A percentile compares a stretch with the other conserved stretches of the same genome.
Evolutionary conservation across 2,797 vertebrate genomes (phyloP).

Genomic region (Euphonia xanthogaster): DNA sequence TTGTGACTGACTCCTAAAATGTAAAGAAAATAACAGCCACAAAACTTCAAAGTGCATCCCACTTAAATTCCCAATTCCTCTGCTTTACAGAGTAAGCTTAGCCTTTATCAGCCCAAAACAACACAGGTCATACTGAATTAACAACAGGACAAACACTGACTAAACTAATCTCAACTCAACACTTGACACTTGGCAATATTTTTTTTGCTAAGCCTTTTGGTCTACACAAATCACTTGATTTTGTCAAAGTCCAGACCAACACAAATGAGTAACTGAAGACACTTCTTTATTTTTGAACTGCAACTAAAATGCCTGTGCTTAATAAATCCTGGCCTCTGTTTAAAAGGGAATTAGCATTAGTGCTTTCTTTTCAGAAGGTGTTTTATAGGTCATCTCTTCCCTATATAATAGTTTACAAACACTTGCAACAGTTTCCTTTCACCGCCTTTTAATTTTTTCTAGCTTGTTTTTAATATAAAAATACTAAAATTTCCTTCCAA

Average conservation of each 20-base stretch:
- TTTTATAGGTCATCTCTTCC: not conserved
- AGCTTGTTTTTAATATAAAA: not conserved
- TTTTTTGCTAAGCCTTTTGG: not conserved
- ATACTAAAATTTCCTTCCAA: not conserved
- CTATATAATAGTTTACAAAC: not conserved
- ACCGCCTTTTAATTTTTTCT: not conserved
- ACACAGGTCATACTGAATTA: not conserved
- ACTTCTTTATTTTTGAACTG: not conserved
- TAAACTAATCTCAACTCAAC: not conserved
- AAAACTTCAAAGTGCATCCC: not conserved
- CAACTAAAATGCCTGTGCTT: not conserved
- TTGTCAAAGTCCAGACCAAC: not conserved
- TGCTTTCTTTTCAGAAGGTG: not conserved
- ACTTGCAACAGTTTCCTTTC: not conserved
- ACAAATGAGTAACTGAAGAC: not conserved
- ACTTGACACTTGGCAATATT: not conserved
- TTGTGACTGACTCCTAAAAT: not conserved
- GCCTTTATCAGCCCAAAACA: not conserved
- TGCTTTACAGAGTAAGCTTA: not conserved
- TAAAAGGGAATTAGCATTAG: not conserved
- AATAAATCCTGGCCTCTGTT: not conserved
- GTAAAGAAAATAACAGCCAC: not conserved
- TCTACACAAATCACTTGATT: not conserved
- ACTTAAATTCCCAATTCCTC: not conserved
- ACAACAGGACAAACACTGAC: not conserved